Conservation (phyloP, 2,113 vertebrate species). For the Heterocephalus glaber region DNA sequence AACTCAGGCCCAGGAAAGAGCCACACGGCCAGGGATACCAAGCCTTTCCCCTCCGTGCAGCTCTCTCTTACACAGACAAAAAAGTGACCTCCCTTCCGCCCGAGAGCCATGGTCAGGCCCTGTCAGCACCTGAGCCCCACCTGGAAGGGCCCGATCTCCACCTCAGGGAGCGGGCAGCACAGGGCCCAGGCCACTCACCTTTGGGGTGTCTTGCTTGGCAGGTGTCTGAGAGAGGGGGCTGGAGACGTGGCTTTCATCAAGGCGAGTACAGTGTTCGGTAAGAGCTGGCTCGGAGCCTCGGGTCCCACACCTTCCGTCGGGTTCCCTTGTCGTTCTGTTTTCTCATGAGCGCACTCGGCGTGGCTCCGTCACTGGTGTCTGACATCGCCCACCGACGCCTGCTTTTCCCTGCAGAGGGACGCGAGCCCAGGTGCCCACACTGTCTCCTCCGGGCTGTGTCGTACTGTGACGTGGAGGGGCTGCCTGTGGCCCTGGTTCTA, state of each 20-base stretch:
- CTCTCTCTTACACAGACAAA: background rate
- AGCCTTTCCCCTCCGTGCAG: background rate
- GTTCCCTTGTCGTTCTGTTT: background rate
- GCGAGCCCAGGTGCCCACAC: background rate
- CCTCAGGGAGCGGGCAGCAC: rapidly evolving
- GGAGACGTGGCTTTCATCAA: slow-evolving; percentile 95
- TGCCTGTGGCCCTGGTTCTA: background rate
- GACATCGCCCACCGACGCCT: rapidly evolving
- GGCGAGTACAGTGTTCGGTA: slow-evolving; percentile 90
- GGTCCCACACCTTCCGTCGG: background rate
- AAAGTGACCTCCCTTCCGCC: background rate
- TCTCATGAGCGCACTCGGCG: background rate
- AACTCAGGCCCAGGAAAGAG: background rate
- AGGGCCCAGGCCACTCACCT: background rate
- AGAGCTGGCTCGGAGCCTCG: background rate
- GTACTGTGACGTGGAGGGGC: background rate
- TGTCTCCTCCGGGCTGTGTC: background rate
- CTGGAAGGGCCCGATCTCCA: background rate
- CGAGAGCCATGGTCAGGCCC: rapidly evolving
- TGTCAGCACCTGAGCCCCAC: background rate
- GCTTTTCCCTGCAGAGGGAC: background rate
- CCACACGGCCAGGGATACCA: rapidly evolving
- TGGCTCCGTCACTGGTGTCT: rapidly evolving
- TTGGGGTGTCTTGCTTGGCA: slow-evolving; percentile 70
- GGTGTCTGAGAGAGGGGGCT: slow-evolving; percentile 88